Conservation (phyloP, 2,797 vertebrate species). For the Acrossocheilus wenchowensis region DNA sequence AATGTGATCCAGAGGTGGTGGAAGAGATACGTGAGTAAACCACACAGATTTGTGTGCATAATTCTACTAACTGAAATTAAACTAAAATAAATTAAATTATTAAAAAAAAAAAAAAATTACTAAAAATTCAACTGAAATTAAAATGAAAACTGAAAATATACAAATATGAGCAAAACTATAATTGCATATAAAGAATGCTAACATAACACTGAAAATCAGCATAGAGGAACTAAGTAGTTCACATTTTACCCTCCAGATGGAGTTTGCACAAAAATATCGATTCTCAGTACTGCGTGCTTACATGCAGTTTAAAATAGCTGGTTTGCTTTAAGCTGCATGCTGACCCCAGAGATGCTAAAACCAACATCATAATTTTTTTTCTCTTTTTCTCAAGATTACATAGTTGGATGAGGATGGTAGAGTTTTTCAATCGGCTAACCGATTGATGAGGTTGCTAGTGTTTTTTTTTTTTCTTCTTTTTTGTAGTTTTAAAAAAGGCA, state of each 20-base stretch:
- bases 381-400: background rate
- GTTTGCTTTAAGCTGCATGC: background rate
- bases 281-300: background rate
- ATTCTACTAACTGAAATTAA: background rate
- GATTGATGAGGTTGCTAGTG: too few relatives aligned
- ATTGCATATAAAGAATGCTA: background rate
- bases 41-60: background rate
- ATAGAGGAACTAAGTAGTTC: background rate
- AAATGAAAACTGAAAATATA: background rate
- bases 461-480: too few relatives aligned
- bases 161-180: background rate
- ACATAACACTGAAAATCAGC: background rate
- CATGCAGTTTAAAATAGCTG: background rate
- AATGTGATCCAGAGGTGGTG: conserved; percentile 93
- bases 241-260: background rate
- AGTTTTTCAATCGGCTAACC: background rate
- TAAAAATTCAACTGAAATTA: background rate
- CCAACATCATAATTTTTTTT: background rate
- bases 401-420: background rate
- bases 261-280: background rate
- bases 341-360: background rate
- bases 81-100: background rate
- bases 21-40: conserved; percentile 91
- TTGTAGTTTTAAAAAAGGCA: too few relatives aligned
- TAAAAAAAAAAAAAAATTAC: background rate